These are phyloP conservation scores for Margarornis squamiger DNA, from an alignment of 2,797 vertebrate genomes.

Conservation along the genomic window DNA sequence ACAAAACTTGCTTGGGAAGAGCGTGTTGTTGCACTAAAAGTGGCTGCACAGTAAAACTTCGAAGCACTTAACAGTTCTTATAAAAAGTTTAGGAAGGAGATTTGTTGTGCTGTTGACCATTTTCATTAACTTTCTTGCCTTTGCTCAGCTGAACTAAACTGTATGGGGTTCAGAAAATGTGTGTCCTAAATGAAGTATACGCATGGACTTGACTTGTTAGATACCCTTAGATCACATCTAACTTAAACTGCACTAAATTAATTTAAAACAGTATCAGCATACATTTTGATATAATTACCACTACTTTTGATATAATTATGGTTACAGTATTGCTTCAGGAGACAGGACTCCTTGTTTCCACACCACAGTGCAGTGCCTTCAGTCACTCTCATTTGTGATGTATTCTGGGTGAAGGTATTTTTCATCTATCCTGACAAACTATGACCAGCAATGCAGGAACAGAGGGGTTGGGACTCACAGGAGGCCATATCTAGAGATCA, in stretches of 20 bases:
- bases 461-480: rapidly evolving
- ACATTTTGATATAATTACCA: not conserved
- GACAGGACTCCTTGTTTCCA: not conserved
- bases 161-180: rapidly evolving
- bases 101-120: not conserved
- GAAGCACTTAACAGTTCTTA: not conserved
- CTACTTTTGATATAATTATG: not conserved
- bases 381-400: not conserved
- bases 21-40: not conserved
- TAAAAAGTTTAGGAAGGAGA: not conserved
- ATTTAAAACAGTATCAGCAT: not conserved
- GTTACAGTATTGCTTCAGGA: not conserved
- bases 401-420: not conserved
- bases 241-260: not conserved
- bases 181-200: not conserved
- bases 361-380: not conserved
- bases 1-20: not conserved
- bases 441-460: not conserved
- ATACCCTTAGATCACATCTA: not conserved
- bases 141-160: not conserved
- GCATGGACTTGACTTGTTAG: not conserved
- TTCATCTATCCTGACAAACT: not conserved
- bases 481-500: not conserved
- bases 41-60: not conserved
- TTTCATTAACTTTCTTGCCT: not conserved